Base-by-base conservation (phyloP, 2,888 invertebrate species). In the Allophyes oxyacanthae region DNA sequence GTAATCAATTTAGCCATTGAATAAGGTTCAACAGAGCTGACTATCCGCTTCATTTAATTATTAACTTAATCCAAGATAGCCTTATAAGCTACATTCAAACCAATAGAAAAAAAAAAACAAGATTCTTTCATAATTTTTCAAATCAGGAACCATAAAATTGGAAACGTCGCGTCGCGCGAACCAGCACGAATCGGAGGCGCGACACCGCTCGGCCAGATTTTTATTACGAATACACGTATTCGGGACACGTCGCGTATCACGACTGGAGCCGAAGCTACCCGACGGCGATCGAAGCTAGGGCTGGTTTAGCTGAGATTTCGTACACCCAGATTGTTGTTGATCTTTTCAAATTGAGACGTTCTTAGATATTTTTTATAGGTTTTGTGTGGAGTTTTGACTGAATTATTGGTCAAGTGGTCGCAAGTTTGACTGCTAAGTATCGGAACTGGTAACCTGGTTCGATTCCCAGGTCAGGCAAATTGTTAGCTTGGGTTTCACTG, bases 81-180 rank as follows among this genome's bases (percentile, higher is more conserved):
- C 14, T 40, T 46, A 46, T 44, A 38, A 48, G 32, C 14, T 6
- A 6, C 13, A 65, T 14, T n/a, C n/a, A 40, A 50, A 50, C 32
- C 44, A 14, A 53, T 55, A 46, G 51, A 58, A 63, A 71, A 62
- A 61, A 51, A 61, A 41, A 26, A 14, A 62, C 46, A 42, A 65
- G 43, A 44, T 48, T 54, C 58, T 61, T 64, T 57, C 48, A 72
- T 81, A 79, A 83, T 82, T 82, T 82, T 81, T 80, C 73, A 81
- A 81, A 72, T 73, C 75, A 74, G 63, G 69, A 61, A 81, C 75
- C 83, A 79, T 80, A 78, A 82, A 83, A 83, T 83, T 81, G 81
- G 78, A 79, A 61, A 72, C 28, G 28, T 28, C 28, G 3, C 75
- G 77, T 76, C 73, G 70, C 70, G 63, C 63, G 60, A 55, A 59